A percentile compares a stretch with the other conserved stretches of the same genome.
Conservation (phyloP, 2,888 invertebrate genomes). For the Lepetodrilus schrolli region DNA sequence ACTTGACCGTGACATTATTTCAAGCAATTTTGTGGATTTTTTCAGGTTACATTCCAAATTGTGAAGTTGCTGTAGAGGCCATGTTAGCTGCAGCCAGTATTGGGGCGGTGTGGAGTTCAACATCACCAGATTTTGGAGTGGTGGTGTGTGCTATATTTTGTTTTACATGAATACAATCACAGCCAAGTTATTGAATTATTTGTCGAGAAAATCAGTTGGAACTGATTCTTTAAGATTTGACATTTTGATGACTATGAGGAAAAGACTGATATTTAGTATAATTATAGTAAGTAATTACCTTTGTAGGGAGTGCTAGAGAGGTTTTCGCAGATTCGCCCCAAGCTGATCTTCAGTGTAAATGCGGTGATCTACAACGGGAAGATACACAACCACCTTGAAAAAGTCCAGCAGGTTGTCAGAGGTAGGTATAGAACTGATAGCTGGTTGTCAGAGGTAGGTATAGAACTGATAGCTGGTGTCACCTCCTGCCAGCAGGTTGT, state of each 20-base stretch:
- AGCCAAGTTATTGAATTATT: no score
- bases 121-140: conserved; percentile 79
- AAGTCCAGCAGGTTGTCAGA: conserved; percentile 76
- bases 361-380: conserved; percentile 78
- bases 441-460: conserved; percentile 75
- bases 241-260: no score
- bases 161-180: no score
- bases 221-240: no score
- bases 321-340: conserved; percentile 78
- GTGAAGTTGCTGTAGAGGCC: conserved; percentile 77
- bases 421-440: no score
- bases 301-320: conserved; percentile 76
- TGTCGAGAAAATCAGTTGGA: no score
- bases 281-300: no score
- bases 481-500: conserved; percentile 76
- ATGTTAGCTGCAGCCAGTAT: conserved; percentile 78
- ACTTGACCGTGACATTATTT: no score
- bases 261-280: no score
- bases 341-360: conserved; percentile 78
- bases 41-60: conserved; percentile 78
- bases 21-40: no score
- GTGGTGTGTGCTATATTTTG: no score
- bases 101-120: conserved; percentile 79
- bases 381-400: conserved; percentile 77
- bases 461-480: no score